Percentiles rank a stretch among this genome's conserved stretches.
These are phyloP conservation scores for Acrobasis repandana DNA, from an alignment of 2,888 invertebrate genomes.

Conservation along the genomic window DNA sequence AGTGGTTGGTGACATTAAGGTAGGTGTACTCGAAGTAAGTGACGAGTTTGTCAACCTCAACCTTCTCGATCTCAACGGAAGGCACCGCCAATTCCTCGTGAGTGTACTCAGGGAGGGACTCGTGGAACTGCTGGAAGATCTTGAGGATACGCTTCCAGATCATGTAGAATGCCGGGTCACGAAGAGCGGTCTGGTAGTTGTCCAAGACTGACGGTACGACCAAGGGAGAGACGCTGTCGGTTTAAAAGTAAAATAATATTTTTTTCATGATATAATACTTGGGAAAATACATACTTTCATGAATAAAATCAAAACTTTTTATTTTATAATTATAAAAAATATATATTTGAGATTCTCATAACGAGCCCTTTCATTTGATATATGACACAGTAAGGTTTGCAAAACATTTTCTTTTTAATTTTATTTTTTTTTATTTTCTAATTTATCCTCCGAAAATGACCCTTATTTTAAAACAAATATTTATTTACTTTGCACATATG, in stretches of 20 bases:
- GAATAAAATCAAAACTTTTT: no score
- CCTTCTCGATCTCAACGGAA: slow-evolving; percentile 84
- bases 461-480: no score
- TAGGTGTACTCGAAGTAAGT: slow-evolving; percentile 87
- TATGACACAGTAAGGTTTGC: no score
- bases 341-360: no score
- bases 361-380: no score
- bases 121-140: slow-evolving; percentile 84
- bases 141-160: slow-evolving; percentile 83
- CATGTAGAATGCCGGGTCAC: slow-evolving; percentile 88
- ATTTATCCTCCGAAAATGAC: no score
- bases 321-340: no score
- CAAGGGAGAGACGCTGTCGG: slow-evolving; percentile 54
- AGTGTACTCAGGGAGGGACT: slow-evolving; percentile 83
- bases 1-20: slow-evolving; percentile 82
- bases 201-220: slow-evolving; percentile 85
- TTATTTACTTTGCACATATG: no score
- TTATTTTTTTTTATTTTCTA: no score
- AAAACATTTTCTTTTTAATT: no score
- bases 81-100: slow-evolving; percentile 83
- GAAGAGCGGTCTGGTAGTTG: slow-evolving; percentile 84
- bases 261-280: not conserved
- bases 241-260: slow-evolving; percentile 4
- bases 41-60: slow-evolving; percentile 85
- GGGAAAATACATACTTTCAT: no score